phyloP scores from a whole-genome alignment of 2,113 vertebrate species.

The Neofelis nebulosa region DNA sequence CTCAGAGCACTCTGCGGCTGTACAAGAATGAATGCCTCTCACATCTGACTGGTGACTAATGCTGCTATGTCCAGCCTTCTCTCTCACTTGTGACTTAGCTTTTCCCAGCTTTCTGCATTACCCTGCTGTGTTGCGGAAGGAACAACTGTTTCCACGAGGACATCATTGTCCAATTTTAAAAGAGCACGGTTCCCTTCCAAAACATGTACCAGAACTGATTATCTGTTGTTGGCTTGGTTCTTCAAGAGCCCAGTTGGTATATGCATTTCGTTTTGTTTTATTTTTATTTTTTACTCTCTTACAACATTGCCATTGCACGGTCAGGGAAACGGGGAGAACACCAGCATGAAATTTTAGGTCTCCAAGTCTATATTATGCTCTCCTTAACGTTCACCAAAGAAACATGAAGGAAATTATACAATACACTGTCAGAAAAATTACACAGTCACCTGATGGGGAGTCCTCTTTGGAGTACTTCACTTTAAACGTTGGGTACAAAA shows the following conservation, averaged over 20 bases:
- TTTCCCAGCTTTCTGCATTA: constrained; percentile 50
- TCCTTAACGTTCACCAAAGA: not conserved
- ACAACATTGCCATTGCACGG: not conserved
- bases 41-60: constrained; percentile 83
- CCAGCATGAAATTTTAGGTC: constrained; percentile 9
- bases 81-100: constrained; percentile 77
- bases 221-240: constrained; percentile 27
- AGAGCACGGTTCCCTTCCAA: constrained; percentile 54
- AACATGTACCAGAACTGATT: constrained; percentile 55
- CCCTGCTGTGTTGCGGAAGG: constrained; percentile 66
- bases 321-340: not conserved
- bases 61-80: constrained; percentile 49
- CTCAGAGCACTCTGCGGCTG: constrained; percentile 55
- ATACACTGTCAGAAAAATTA: not conserved
- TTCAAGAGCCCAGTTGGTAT: not conserved
- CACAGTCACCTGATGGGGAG: not conserved
- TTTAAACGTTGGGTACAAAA: constrained; percentile 1
- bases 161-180: constrained; percentile 58
- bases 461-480: not conserved
- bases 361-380: not conserved
- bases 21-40: constrained; percentile 68
- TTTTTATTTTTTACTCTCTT: constrained; percentile 41
- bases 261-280: not conserved
- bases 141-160: constrained; percentile 65
- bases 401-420: not conserved